Evolutionary conservation across 2,888 invertebrate genomes (phyloP).

Genomic region (Euplexia lucipara): DNA sequence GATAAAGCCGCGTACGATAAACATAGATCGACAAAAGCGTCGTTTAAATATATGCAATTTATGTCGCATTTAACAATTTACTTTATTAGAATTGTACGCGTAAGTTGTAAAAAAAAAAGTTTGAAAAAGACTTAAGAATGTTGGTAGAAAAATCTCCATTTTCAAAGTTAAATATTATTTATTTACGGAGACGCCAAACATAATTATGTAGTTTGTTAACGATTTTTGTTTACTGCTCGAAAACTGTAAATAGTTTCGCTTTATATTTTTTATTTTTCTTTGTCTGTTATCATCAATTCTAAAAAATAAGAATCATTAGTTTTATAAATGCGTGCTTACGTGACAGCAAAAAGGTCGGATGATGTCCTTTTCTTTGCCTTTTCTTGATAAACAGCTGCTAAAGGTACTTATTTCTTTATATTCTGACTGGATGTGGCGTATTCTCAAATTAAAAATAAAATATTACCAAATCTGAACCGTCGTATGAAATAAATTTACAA

Average conservation of each 20-base stretch:
- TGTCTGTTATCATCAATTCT: slow-evolving; percentile 14
- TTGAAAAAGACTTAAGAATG: too few species aligned
- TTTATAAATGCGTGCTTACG: slow-evolving; percentile 16
- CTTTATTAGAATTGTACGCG: too few species aligned
- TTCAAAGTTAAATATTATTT: too few species aligned
- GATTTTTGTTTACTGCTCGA: too few species aligned
- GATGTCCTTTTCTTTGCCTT: not conserved
- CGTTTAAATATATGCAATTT: slow-evolving; percentile 36
- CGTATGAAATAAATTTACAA: not conserved
- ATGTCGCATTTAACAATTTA: slow-evolving; percentile 18
- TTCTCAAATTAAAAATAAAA: not conserved
- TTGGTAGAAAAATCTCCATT: too few species aligned
- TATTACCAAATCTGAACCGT: not conserved
- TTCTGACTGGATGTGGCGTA: not conserved
- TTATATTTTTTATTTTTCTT: not conserved
- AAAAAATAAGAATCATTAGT: slow-evolving; percentile 33
- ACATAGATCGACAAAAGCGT: slow-evolving; percentile 32
- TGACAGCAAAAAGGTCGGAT: slow-evolving; percentile 20
- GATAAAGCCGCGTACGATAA: slow-evolving; percentile 12
- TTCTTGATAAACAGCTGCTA: slow-evolving; percentile 7
- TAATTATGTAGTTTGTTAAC: too few species aligned
- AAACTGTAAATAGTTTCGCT: too few species aligned
- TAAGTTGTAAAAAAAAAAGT: too few species aligned
- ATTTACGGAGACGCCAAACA: too few species aligned
- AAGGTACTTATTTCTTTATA: not conserved